A percentile compares a stretch with the other conserved stretches of the same genome.
phyloP scores from a whole-genome alignment of 2,797 vertebrate species.

The Xenops minutus region DNA sequence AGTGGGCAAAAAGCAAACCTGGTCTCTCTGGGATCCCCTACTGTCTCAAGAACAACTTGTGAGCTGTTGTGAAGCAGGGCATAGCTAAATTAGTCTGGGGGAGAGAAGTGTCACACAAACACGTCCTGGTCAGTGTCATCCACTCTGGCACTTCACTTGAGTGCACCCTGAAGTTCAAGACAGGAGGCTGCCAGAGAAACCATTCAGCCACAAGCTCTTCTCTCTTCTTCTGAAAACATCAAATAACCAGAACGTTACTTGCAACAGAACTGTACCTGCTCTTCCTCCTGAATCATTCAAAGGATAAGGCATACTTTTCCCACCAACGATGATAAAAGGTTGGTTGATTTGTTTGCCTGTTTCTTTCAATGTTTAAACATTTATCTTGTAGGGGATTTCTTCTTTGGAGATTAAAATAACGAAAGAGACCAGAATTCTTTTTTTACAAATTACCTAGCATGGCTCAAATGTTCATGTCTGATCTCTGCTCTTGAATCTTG shows the following conservation, averaged over 20 bases:
- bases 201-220: neutral
- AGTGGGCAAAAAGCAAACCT: neutral
- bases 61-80: neutral
- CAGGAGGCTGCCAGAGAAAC: slow-evolving; percentile 17
- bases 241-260: neutral
- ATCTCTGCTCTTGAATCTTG: neutral
- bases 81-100: neutral
- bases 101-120: neutral
- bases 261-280: neutral
- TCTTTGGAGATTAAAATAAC: slow-evolving; percentile 5
- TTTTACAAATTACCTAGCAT: neutral
- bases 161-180: slow-evolving; percentile 5
- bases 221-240: neutral
- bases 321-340: neutral
- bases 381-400: neutral
- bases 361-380: neutral
- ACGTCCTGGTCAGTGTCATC: neutral
- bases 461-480: neutral
- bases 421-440: neutral
- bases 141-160: neutral
- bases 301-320: neutral
- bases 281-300: rapidly evolving
- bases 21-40: neutral
- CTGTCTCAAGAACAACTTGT: slow-evolving; percentile 1
- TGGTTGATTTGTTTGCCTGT: neutral